Conservation (phyloP, 2,113 vertebrate genomes). For the Brachyhypopomus occidentalis region DNA sequence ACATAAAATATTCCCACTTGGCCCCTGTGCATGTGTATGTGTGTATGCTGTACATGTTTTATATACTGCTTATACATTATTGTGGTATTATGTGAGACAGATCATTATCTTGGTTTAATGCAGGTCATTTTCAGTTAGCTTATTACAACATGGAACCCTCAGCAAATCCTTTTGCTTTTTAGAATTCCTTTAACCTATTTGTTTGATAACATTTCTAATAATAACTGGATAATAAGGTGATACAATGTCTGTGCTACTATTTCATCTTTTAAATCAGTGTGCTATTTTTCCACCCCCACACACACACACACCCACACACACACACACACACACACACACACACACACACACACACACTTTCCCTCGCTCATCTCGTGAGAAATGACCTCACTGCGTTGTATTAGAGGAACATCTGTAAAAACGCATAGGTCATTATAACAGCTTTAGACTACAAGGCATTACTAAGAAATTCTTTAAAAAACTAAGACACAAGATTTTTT, state of each 20-base stretch:
- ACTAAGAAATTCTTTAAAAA: slow-evolving; percentile 10
- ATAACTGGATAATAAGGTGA: slow-evolving; percentile 3
- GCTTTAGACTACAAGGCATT: slow-evolving; percentile 34
- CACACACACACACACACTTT: slow-evolving; percentile 16
- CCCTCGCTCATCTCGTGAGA: slow-evolving; percentile 67
- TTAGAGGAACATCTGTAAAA: slow-evolving; percentile 84
- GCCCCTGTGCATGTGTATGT: no score
- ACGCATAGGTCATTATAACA: slow-evolving; percentile 63
- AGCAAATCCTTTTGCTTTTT: slow-evolving; percentile 50
- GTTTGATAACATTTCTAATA: slow-evolving; percentile 9
- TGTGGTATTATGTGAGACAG: background rate
- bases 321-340: slow-evolving; percentile 26
- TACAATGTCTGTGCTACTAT: slow-evolving; percentile 10
- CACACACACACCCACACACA: slow-evolving; percentile 8
- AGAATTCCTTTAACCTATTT: slow-evolving; percentile 45
- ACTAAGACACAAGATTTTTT: no score
- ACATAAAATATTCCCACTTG: no score
- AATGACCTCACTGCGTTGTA: slow-evolving; percentile 90
- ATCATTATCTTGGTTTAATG: slow-evolving; percentile 13
- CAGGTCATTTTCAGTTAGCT: background rate
- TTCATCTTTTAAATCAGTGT: slow-evolving; percentile 67
- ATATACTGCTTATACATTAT: no score
- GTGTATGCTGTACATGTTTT: no score
- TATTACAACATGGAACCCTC: background rate
- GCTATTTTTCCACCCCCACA: slow-evolving; percentile 72